Base-by-base conservation (phyloP, 1,140 invertebrate species). In the Microplitis demolitor region DNA sequence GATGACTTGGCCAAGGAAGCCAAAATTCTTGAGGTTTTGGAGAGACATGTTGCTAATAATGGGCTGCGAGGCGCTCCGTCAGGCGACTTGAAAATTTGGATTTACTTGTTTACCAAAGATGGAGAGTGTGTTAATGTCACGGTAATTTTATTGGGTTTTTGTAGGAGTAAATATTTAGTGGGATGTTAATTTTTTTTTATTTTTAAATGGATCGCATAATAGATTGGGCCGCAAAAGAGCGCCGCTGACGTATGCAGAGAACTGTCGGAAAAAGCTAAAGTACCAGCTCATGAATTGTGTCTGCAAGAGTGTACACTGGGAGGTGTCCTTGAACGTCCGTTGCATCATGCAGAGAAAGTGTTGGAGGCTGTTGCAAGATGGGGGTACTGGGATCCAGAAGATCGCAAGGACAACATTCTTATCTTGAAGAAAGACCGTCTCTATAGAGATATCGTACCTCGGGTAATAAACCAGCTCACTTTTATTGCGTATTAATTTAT, bases 331-430 rank as follows among this genome's bases (percentile, higher is more conserved):
- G 89, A 91, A 69, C 86, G 96, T 4, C 92, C 94, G 0, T 86
- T 97, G 13, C 94, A 96, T 85, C 91, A 94, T 73, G 89, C 90
- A 37, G 94, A 96, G 78, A 89, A 91, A 69, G 91, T 97, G 9
- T 86, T 96, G 8, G 89, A 91, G 72, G 88, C 90, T 3, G 90
- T 90, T 0, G 86, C 91, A 4, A 89, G 91, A 54, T 97, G 95
- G 95, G 91, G 93, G 0, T 93, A 93, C 74, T 97, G 95, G 95
- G 92, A 94, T 56, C 91, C 94, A 61, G 88, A 89, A 3, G 93
- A 96, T 82, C 88, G 94, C 14, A 94, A 93, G 82, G 90, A 95
- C 76, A 96, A 96, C 79, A 91, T 92, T 78, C 85, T 97, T 11
- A 85, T 95, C n/a, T 83, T 96, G 5, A 92, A 87, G 68, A 83